Conservation (phyloP, 2,113 vertebrate species). For the Pan paniscus region DNA sequence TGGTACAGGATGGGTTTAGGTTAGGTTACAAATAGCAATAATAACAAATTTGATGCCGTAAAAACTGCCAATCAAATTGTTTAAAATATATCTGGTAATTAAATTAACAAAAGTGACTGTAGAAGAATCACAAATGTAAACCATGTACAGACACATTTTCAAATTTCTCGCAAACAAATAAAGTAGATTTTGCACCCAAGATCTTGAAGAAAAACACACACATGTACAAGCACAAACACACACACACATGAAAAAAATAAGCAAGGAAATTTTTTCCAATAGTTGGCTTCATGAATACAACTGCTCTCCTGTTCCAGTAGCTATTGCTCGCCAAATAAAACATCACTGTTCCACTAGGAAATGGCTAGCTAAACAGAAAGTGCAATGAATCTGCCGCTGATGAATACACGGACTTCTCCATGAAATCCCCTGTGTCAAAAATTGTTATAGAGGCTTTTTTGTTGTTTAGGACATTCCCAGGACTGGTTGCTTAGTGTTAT, state of each 20-base stretch:
- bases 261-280: slow-evolving; percentile 87
- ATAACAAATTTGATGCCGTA: not conserved
- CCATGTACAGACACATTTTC: slow-evolving; percentile 1
- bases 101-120: not conserved
- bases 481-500: slow-evolving; percentile 88
- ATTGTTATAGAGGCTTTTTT: slow-evolving; percentile 92
- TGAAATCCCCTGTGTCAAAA: slow-evolving; percentile 86
- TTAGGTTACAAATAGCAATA: not conserved
- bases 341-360: slow-evolving; percentile 91
- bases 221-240: slow-evolving; percentile 45
- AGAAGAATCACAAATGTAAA: not conserved
- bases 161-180: slow-evolving; percentile 65
- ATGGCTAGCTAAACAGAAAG: slow-evolving; percentile 91
- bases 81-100: not conserved
- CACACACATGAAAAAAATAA: slow-evolving; percentile 88
- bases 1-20: not conserved
- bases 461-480: slow-evolving; percentile 89
- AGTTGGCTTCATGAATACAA: slow-evolving; percentile 89
- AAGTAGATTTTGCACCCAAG: slow-evolving; percentile 58
- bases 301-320: slow-evolving; percentile 90
- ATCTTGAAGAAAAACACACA: slow-evolving; percentile 76
- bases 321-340: slow-evolving; percentile 93
- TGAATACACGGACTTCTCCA: slow-evolving; percentile 89
- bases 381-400: slow-evolving; percentile 88
- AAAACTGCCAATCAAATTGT: not conserved